Conservation (phyloP, 2,888 invertebrate genomes). For the Pyrrhia umbra region DNA sequence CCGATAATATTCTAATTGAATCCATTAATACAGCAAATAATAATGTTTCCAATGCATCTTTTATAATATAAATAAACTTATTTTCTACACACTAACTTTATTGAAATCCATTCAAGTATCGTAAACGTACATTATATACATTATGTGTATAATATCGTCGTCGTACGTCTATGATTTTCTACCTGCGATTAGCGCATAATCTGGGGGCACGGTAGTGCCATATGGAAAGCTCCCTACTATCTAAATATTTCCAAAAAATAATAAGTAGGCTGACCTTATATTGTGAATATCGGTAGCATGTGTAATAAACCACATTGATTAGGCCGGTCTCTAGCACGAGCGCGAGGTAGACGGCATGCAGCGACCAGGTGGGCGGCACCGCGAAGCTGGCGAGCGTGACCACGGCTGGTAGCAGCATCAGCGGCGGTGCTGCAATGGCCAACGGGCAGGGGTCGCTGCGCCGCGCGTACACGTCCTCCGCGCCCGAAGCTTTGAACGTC, state of each 20-base stretch:
- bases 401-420: constrained; percentile 84
- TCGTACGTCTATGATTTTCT: no score
- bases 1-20: no score
- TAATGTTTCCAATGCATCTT: no score
- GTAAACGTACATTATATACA: no score
- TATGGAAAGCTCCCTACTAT: background rate
- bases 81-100: no score
- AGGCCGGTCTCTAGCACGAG: constrained; percentile 80
- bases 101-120: no score
- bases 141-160: no score
- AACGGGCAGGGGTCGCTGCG: constrained; percentile 81
- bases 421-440: constrained; percentile 80
- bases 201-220: background rate
- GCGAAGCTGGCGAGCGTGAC: constrained; percentile 79
- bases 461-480: constrained; percentile 78
- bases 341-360: constrained; percentile 79
- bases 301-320: constrained; percentile 79
- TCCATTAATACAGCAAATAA: background rate
- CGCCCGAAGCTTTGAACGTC: constrained; percentile 79
- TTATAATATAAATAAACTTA: no score
- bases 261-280: constrained; percentile 73
- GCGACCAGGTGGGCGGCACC: constrained; percentile 77
- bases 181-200: no score
- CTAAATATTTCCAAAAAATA: background rate
- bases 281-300: constrained; percentile 76